Percentiles rank a stretch among this genome's conserved stretches.
Evolutionary conservation across 2,888 invertebrate genomes (phyloP).

Genomic region (Yponomeuta evonymella): DNA sequence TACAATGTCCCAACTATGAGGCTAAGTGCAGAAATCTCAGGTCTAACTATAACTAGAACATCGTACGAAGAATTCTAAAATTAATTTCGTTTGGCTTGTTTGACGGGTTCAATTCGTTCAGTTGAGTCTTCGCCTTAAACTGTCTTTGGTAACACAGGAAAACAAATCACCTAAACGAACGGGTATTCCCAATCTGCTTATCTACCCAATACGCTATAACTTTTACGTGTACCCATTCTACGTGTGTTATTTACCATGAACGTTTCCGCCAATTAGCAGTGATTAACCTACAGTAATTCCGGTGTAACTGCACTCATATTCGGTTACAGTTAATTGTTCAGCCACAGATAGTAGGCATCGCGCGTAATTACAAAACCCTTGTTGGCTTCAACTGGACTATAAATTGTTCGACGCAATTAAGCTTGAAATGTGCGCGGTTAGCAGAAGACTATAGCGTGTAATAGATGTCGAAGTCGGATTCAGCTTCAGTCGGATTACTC

Average conservation of each 20-base stretch:
- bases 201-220: no score
- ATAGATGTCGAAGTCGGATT: constrained; percentile 55
- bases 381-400: constrained; percentile 42
- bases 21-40: no score
- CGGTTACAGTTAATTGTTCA: constrained; percentile 41
- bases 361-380: constrained; percentile 44
- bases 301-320: constrained; percentile 26
- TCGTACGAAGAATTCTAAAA: no score
- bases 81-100: no score
- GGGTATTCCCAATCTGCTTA: no score
- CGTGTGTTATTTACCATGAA: background rate
- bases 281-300: background rate
- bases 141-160: no score
- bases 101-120: no score
- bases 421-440: constrained; percentile 37
- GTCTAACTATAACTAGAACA: no score
- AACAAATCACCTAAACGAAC: no score
- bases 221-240: background rate
- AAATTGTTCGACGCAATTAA: constrained; percentile 53
- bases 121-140: no score
- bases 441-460: constrained; percentile 38
- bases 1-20: no score
- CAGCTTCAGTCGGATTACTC: constrained; percentile 13
- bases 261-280: constrained; percentile 16
- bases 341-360: constrained; percentile 29